Evolutionary conservation across 1,140 invertebrate genomes (phyloP).

Genomic region (Zaprionus inermis): DNA sequence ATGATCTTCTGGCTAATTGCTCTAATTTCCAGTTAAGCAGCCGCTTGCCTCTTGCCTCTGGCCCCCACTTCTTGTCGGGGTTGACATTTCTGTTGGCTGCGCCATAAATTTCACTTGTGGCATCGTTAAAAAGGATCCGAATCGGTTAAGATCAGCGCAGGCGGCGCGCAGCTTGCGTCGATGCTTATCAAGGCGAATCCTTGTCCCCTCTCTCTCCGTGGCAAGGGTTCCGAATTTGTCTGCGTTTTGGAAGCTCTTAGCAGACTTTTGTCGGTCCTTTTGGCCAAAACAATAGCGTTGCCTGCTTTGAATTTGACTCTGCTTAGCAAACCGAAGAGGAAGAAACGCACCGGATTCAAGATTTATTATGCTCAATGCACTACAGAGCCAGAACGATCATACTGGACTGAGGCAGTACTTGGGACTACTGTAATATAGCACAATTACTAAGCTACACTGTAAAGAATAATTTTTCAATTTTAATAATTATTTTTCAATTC

Average conservation of each 20-base stretch:
- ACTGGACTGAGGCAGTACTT: background rate
- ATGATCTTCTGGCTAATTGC: conserved; percentile 57
- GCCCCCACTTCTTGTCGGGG: conserved; percentile 3
- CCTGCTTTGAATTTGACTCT: conserved; percentile 67
- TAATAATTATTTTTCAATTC: background rate
- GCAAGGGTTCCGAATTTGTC: conserved; percentile 64
- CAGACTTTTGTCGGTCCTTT: conserved; percentile 49
- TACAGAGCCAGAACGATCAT: conserved; percentile 37
- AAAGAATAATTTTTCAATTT: too few relatives aligned
- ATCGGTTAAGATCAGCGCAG: conserved; percentile 33
- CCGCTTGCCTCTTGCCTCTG: conserved; percentile 8
- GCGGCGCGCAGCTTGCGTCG: conserved; percentile 63
- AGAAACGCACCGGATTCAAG: conserved; percentile 43
- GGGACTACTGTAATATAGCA: background rate
- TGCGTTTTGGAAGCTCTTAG: conserved; percentile 20
- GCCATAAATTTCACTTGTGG: conserved; percentile 68
- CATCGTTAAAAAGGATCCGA: conserved; percentile 44
- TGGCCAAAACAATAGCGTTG: conserved; percentile 60
- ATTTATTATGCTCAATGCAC: conserved; percentile 66
- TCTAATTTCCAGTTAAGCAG: conserved; percentile 75
- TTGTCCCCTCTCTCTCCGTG: background rate
- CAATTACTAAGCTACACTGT: too few relatives aligned
- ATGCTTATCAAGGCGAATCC: conserved; percentile 63
- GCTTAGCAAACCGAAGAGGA: conserved; percentile 38
- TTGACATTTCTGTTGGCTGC: conserved; percentile 43